Evolutionary conservation across 1,140 invertebrate species (phyloP), one percentile per base, ranked within the genome.

Genomic region (Ditylenchus dipsaci): DNA sequence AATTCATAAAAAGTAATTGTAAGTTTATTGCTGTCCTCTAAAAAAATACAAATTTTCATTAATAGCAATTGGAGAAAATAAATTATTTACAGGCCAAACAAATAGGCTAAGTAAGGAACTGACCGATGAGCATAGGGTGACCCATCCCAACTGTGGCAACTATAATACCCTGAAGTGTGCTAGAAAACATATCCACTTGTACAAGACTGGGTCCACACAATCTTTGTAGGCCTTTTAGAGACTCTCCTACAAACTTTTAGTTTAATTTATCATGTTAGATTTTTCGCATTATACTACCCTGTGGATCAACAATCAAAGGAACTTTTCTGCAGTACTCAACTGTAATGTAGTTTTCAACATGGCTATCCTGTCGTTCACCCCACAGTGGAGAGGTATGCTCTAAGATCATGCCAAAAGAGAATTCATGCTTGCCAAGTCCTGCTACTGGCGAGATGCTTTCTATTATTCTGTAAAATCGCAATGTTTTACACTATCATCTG

Each of bases 231-330:
- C 21, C 19, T 38, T 59, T 59, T 11, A 59, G 21, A 38, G 57
- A 59, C 29, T 59, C 57, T 11, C 19, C 57, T 59, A 19, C 19
- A 59, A 59, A 11, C 19, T 13, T n/a, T n/a, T n/a, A n/a, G n/a
- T n/a, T n/a, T n/a, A n/a, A 15, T 17, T 47, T n/a, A n/a, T 47
- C 15, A 17, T 47, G n/a, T n/a, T n/a, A 47, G 15, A 15, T 47
- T n/a, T n/a, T n/a, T n/a, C n/a, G n/a, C n/a, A n/a, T n/a, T n/a
- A n/a, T n/a, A n/a, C n/a, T 56, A 63, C 62, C 62, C 57, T 73
- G 71, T 11, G 71, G 73, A 38, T 73, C 71, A 30, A 73, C 73
- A n/a, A 73, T 73, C 7, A 73, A 33, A 1, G 71, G 73, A 0
- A 62, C 30, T n/a, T 68, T 57, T 9, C 57, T n/a, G 15, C 72